Evolutionary conservation across 2,113 vertebrate genomes (phyloP).

Genomic region (Leptobrachium ailaonicum): DNA sequence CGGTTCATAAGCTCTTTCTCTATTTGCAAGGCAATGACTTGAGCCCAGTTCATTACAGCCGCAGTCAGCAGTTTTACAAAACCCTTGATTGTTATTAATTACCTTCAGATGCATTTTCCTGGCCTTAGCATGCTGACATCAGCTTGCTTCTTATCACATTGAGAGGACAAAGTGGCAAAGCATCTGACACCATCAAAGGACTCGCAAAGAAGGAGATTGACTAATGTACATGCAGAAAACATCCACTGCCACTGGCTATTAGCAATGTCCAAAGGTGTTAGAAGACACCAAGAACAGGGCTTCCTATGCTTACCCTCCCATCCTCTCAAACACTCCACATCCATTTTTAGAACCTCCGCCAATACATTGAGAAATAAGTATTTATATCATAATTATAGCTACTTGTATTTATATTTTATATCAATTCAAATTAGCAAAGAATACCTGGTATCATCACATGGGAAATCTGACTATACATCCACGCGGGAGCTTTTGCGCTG

Average conservation of each 20-base stretch:
- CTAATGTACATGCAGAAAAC: not conserved
- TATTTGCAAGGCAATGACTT: constrained; percentile 59
- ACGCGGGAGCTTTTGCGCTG: not conserved
- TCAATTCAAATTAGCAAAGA: no score
- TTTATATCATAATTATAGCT: not conserved
- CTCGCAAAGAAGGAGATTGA: constrained; percentile 2
- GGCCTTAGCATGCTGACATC: constrained; percentile 56
- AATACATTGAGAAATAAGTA: no score
- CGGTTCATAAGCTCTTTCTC: constrained; percentile 54
- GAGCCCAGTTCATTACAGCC: constrained; percentile 56
- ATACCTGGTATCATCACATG: no score
- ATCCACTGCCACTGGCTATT: constrained; percentile 15
- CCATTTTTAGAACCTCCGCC: no score
- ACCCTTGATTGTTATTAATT: constrained; percentile 71
- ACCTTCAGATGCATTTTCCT: constrained; percentile 65
- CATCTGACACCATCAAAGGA: constrained; percentile 17
- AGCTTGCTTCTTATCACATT: constrained; percentile 52
- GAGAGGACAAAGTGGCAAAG: constrained; percentile 50
- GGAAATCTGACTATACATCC: not conserved
- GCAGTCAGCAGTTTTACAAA: constrained; percentile 65
- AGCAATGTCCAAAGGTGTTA: not conserved
- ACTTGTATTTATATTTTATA: no score
- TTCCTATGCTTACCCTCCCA: not conserved
- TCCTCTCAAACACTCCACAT: not conserved
- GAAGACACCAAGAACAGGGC: not conserved